Base-by-base conservation (phyloP, 2,113 vertebrate genomes). In the Ceratotherium simum region DNA sequence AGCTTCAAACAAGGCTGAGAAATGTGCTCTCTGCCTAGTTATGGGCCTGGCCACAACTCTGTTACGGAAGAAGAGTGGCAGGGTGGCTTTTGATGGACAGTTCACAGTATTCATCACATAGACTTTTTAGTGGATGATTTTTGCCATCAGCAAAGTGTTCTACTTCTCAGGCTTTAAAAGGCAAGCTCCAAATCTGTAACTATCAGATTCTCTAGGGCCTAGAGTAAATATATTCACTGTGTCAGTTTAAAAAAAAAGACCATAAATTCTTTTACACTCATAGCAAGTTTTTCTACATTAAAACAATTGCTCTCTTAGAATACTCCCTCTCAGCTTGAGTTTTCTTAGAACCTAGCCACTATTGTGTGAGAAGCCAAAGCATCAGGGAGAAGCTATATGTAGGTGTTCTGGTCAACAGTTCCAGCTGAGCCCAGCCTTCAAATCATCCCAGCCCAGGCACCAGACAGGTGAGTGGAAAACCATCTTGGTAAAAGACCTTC, bases 161-260 rank as follows among this genome's bases (percentile, higher is more conserved):
- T 51, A 39, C 17, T 72, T 83, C 42, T 70, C 36, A 60, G 21
- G n/a, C 76, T 88, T 92, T 84, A 88, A 96, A 96, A 92, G 82
- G 39, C 33, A 96, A 93, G 36, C 21, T 90, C 42, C 11, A 33
- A 69, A 65, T 58, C 48, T 91, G 10, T 60, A 73, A 82, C 69
- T 56, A 6, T 58, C 12, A 54, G n/a, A 86, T 75, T 90, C 31
- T 83, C 33, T 60, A 79, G n/a, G 58, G 51, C 56, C 56, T 72
- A 60, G n/a, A 90, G 31, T 54, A 91, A 90, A 72, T 78, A 13
- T 31, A 62, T 39, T 67, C 14, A 48, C 8, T 93, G n/a, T 67
- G 31, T 65, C 31, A 54, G 6, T 95, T 94, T 51, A 31, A 84
- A 90, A 54, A 54, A 73, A 64, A 82, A 78, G 7, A 23, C 3